Percentiles rank a stretch among this genome's conserved stretches.
Conservation (phyloP, 2,888 invertebrate genomes). For the Eueremaeus valkanovi region DNA sequence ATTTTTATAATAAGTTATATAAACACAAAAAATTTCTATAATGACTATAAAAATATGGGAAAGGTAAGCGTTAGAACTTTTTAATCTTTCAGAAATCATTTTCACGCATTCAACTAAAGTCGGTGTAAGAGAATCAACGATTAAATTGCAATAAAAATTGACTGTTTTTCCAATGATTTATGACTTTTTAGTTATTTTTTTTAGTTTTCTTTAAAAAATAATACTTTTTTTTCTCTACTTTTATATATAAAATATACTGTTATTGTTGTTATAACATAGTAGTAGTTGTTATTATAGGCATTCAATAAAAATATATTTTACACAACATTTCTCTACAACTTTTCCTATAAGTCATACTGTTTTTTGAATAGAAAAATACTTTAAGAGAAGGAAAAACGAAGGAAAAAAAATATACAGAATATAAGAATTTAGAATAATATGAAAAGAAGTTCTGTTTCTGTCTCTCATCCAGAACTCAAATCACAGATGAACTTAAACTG, state of each 20-base stretch:
- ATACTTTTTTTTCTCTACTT: background rate
- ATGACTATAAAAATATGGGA: too few species aligned
- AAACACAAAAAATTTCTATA: too few species aligned
- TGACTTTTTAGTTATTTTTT: background rate
- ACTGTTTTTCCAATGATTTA: slow-evolving; percentile 11
- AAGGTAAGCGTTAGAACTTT: background rate
- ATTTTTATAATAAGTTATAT: too few species aligned
- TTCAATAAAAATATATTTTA: background rate
- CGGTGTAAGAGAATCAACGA: background rate
- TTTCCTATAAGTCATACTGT: background rate
- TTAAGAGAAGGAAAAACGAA: background rate
- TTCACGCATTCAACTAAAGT: too few species aligned
- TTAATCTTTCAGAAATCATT: background rate
- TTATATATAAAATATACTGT: background rate
- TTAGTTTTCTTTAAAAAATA: background rate
- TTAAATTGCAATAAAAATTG: slow-evolving; percentile 26
- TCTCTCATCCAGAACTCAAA: background rate
- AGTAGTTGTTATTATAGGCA: background rate
- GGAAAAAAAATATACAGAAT: background rate
- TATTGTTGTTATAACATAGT: background rate
- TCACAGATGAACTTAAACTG: slow-evolving; percentile 6
- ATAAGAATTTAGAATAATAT: background rate
- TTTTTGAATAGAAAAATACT: too few species aligned
- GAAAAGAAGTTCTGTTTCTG: background rate
- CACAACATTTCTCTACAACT: background rate